These are phyloP conservation scores for Tapera naevia DNA, from an alignment of 2,797 vertebrate species.

Conservation along the genomic window DNA sequence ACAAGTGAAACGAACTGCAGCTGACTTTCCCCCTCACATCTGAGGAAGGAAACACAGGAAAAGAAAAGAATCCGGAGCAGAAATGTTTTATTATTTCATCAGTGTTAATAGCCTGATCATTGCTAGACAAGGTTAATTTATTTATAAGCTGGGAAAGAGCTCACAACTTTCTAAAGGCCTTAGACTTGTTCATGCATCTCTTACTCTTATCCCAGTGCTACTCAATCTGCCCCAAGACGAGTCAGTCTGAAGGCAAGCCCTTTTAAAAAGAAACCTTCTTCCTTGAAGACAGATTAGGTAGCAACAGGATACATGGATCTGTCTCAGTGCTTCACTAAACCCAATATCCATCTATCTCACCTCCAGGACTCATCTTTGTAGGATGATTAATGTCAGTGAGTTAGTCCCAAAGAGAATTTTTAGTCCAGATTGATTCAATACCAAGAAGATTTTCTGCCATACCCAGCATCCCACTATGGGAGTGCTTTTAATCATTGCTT, in stretches of 20 bases:
- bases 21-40: background rate
- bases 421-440: background rate
- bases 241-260: background rate
- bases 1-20: background rate
- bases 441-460: background rate
- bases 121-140: background rate
- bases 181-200: background rate
- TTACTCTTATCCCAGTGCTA: background rate
- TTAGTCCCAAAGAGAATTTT: background rate
- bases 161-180: background rate
- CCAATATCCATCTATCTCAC: background rate
- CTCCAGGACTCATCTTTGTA: background rate
- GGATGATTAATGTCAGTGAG: background rate
- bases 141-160: background rate
- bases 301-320: background rate
- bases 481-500: slow-evolving; percentile 68
- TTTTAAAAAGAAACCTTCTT: background rate
- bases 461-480: background rate
- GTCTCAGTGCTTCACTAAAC: background rate
- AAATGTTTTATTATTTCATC: background rate
- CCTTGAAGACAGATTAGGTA: background rate
- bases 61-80: background rate
- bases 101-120: background rate
- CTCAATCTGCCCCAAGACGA: background rate
- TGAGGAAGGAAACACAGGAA: background rate